Base-by-base conservation (phyloP, 2,888 invertebrate genomes). In the Melanchra persicariae region DNA sequence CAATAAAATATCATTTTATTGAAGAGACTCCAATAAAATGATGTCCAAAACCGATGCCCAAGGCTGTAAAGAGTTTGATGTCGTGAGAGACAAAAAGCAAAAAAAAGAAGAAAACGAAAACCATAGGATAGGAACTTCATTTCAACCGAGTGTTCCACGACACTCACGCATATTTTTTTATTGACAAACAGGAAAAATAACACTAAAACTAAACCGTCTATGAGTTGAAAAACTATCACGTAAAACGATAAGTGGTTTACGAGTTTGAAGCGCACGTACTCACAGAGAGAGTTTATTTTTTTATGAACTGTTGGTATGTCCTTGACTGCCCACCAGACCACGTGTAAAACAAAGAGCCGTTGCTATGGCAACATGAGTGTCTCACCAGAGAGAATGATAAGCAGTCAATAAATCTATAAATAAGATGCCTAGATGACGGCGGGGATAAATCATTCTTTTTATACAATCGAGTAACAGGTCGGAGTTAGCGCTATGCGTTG, bases 401-500 rank as follows among this genome's bases (percentile, higher is more conserved):
- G 58, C 58, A 58, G 61, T 70, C 74, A 49, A 73, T 77, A 80
- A 55, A 30, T 60, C 60, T 82, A 81, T 64, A 55, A 69, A 40
- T 74, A 82, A 34, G n/a, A 63, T 34, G 12, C 63, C 37, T 64
- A 66, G 65, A 70, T 70, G 67, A 43, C 40, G 65, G 55, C 15
- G 0, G 49, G 45, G 60, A 69, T 83, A 76, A 69, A 83, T 79
- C 71, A 68, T 60, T 57, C 6, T 71, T 70, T 83, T 71, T 62
- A 69, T 77, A 77, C 54, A 70, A 37, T 59, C 22, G 55, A 75
- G 55, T 51, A 69, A 43, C 70, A 43, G 58, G 43, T 68, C 19
- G 15, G 12, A 26, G 40, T 57, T 37, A 64, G 15, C 76, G 26
- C 15, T 57, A 7, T 22, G 17, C 26, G 3, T 59, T 68, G 24